Percentiles rank a stretch among this genome's conserved stretches.
Conservation (phyloP, 2,888 invertebrate species). For the Lasioglossum morio region DNA sequence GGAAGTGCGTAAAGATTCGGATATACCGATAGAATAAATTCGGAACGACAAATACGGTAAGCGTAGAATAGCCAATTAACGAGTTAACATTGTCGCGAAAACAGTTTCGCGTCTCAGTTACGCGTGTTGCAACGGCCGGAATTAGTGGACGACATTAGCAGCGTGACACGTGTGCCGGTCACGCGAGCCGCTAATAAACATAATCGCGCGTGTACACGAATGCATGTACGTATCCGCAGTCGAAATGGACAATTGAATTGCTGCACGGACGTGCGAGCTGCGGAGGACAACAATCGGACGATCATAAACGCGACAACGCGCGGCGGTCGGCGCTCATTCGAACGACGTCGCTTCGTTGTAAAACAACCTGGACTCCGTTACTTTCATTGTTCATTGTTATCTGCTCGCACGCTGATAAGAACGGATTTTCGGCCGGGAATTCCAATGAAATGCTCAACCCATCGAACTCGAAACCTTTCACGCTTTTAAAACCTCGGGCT, state of each 20-base stretch:
- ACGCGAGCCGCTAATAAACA: slow-evolving; percentile 59
- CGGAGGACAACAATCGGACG: slow-evolving; percentile 31
- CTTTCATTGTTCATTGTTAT: slow-evolving; percentile 3
- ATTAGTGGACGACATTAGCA: slow-evolving; percentile 47
- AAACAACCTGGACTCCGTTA: not conserved
- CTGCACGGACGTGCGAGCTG: slow-evolving; percentile 40
- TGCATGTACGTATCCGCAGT: slow-evolving; percentile 36
- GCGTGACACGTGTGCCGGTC: slow-evolving; percentile 27
- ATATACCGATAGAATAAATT: not conserved
- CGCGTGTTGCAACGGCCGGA: slow-evolving; percentile 23
- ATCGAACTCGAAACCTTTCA: not conserved
- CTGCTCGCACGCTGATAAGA: not conserved
- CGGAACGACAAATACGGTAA: not conserved
- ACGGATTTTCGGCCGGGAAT: not conserved
- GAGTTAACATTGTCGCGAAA: slow-evolving; percentile 30
- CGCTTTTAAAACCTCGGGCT: not conserved
- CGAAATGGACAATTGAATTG: slow-evolving; percentile 61
- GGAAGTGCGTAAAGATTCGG: not conserved
- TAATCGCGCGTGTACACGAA: slow-evolving; percentile 59
- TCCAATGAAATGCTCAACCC: not conserved
- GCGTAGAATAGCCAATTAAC: slow-evolving; percentile 34
- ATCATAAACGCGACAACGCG: slow-evolving; percentile 33
- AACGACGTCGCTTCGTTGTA: slow-evolving; percentile 5
- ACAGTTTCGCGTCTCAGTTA: slow-evolving; percentile 35
- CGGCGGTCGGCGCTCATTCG: slow-evolving; percentile 20